Conservation (phyloP, 1,140 invertebrate species). For the Aphaenogaster rudis region DNA sequence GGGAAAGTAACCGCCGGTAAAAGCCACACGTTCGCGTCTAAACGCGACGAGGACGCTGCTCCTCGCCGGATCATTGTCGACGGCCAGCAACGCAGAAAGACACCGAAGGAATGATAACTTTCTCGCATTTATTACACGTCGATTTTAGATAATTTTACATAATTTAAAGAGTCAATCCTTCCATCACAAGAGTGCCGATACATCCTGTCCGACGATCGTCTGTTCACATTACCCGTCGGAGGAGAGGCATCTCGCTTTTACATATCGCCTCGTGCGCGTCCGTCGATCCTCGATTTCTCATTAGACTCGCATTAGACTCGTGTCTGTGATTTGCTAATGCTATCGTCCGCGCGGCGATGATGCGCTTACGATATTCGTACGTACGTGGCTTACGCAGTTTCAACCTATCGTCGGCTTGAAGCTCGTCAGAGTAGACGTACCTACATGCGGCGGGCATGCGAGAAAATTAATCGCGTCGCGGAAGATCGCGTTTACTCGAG, state of each 20-base stretch:
- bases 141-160: slow-evolving; percentile 7
- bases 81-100: neutral
- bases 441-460: neutral
- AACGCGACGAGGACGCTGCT: slow-evolving; percentile 12
- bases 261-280: neutral
- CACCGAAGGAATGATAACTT: neutral
- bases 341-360: slow-evolving; percentile 1
- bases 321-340: slow-evolving; percentile 20
- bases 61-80: neutral
- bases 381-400: slow-evolving; percentile 7
- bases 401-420: neutral
- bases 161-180: too few relatives aligned
- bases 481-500: slow-evolving; percentile 56
- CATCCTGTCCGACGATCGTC: neutral
- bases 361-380: neutral
- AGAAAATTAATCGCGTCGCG: slow-evolving; percentile 53
- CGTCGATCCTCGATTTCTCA: slow-evolving; percentile 17
- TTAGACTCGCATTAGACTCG: slow-evolving; percentile 23
- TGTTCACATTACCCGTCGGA: neutral
- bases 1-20: slow-evolving; percentile 63
- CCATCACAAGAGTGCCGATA: neutral
- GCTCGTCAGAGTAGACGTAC: neutral
- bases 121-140: slow-evolving; percentile 15
- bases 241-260: slow-evolving; percentile 1
- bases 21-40: slow-evolving; percentile 13